Base-by-base conservation (phyloP, 53 echinoderm and acorn worm genomes). In the Zoroaster sp. region DNA sequence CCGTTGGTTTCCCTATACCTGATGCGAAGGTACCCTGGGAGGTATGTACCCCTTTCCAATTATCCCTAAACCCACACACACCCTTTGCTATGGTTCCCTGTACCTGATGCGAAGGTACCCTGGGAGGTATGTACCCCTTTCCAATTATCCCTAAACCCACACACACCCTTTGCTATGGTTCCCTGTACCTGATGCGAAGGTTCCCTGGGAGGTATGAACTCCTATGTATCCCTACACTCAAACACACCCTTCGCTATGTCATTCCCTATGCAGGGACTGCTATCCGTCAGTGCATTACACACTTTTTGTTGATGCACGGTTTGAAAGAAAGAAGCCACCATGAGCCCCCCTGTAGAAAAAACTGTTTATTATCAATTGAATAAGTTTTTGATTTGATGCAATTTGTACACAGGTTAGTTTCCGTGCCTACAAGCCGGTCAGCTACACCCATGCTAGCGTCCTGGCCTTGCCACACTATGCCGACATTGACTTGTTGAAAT, bases 1-100 rank as follows among this genome's bases (percentile, higher is more conserved):
- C 18, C 72, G 91, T 11, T 53, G 98, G 41, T n/a, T 95, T 87
- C 83, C 91, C 49, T 35, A 95, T 98, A 4, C 81, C 91, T 35
- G 95, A 96, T 83, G 74, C 55, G 55, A 92, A 93, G 33, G 98
- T 98, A 1, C 83, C 80, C 13, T 98, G 98, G 98, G 94, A 92
- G 87, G 98, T 98, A 74, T 76, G 94, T 89, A 7, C 40, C n/a
- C n/a, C n/a, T n/a, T 10, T 10, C 49, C 9, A 14, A 14, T 8
- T 10, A 10, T 13, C 6, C 34, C 8, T 32, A 23, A 23, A 33
- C 32, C 69, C 69, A 33, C 0, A 35, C 35, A 31, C 69, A 32
- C 3, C 87, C 94, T 94, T 6, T 96, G 94, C 69, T 94, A 94
- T 73, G 96, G 33, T 95, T 87, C 83, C 91, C 49, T 35, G 98